Conservation (phyloP, 2,113 vertebrate species). For the Odocoileus hemionus region DNA sequence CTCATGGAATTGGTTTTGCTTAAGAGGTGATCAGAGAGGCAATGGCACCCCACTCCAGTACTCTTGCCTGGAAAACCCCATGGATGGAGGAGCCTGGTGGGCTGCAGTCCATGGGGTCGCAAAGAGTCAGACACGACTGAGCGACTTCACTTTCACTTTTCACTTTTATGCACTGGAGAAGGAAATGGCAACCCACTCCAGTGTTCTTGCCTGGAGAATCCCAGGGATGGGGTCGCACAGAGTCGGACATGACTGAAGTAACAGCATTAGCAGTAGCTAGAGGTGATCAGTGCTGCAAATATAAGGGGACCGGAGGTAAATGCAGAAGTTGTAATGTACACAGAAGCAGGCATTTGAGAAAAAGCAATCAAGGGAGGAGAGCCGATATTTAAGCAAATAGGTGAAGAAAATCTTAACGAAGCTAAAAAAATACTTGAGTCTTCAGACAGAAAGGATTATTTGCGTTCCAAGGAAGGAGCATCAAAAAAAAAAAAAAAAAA, state of each 20-base stretch:
- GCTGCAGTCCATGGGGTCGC: too few species aligned
- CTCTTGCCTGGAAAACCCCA: too few species aligned
- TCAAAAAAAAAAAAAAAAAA: neutral
- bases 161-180: too few species aligned
- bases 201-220: too few species aligned
- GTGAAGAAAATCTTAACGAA: neutral
- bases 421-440: neutral
- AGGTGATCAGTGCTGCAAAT: neutral
- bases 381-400: constrained; percentile 10
- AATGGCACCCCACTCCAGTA: too few species aligned
- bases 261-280: too few species aligned
- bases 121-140: too few species aligned
- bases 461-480: constrained; percentile 1
- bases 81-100: too few species aligned
- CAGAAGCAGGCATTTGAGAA: neutral
- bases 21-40: neutral
- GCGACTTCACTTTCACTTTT: too few species aligned
- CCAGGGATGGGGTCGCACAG: too few species aligned
- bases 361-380: neutral
- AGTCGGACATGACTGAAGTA: too few species aligned
- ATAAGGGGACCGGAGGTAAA: neutral
- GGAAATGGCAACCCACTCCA: too few species aligned
- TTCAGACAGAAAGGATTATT: constrained; percentile 34
- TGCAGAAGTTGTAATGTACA: neutral
- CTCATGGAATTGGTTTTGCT: neutral